Evolutionary conservation across 2,113 vertebrate species (phyloP).

Genomic region (Callionymus lyra): DNA sequence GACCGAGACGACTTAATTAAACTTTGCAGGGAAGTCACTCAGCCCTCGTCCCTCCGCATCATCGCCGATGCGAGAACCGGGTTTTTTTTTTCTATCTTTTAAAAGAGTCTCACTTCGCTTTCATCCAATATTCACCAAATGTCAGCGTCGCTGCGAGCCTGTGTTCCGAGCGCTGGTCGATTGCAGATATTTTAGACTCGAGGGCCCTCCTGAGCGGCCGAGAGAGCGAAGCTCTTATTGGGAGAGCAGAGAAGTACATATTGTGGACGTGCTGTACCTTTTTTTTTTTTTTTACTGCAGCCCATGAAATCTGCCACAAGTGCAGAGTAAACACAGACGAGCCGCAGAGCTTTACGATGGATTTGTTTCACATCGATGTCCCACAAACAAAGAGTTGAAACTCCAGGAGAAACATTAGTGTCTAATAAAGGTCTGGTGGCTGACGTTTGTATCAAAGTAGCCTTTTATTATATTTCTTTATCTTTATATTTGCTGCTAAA

Average conservation of each 20-base stretch:
- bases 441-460: too few relatives aligned
- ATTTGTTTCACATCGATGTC: too few relatives aligned
- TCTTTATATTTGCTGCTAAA: too few relatives aligned
- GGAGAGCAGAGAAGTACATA: neutral
- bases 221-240: constrained; percentile 10
- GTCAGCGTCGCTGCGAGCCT: constrained; percentile 8
- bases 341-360: too few relatives aligned
- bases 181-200: constrained; percentile 6
- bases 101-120: constrained; percentile 7
- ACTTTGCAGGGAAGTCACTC: constrained; percentile 38
- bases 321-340: too few relatives aligned
- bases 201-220: constrained; percentile 16
- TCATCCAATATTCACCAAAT: constrained; percentile 17
- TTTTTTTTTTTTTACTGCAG: too few relatives aligned
- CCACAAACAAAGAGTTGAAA: too few relatives aligned
- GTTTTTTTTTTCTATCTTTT: constrained; percentile 4
- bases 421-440: too few relatives aligned
- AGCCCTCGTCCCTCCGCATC: constrained; percentile 28
- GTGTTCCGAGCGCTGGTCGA: constrained; percentile 15
- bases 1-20: constrained; percentile 47
- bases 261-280: constrained; percentile 1
- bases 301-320: too few relatives aligned
- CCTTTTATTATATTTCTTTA: too few relatives aligned
- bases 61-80: constrained; percentile 33
- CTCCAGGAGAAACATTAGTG: too few relatives aligned